A percentile compares a stretch with the other conserved stretches of the same genome.
phyloP scores from a whole-genome alignment of 1,140 invertebrate species.

The Heliothis virescens region DNA sequence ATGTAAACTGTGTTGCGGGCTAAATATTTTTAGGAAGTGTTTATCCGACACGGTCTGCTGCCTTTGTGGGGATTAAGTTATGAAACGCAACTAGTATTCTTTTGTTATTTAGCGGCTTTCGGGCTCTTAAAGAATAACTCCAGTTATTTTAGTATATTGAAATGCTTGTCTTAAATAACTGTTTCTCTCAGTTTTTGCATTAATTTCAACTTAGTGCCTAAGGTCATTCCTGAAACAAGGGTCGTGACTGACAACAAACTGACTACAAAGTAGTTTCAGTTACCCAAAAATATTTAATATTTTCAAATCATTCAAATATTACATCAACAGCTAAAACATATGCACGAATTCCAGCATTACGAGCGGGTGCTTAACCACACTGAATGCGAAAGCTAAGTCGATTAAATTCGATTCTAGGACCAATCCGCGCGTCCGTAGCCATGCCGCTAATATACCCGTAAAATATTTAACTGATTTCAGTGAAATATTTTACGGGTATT shows the following conservation, averaged over 20 bases:
- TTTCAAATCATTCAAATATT: conserved; percentile 7
- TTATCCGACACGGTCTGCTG: background rate
- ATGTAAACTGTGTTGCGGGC: background rate
- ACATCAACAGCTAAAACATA: conserved; percentile 31
- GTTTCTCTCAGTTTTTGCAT: no score
- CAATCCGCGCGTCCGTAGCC: conserved; percentile 23
- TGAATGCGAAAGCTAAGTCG: conserved; percentile 40
- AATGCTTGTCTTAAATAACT: no score
- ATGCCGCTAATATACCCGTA: conserved; percentile 27
- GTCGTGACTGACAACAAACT: no score
- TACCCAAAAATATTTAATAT: background rate
- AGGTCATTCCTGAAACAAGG: no score
- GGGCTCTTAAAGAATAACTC: no score
- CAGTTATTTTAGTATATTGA: no score
- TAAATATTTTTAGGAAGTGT: conserved; percentile 3
- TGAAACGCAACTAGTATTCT: background rate
- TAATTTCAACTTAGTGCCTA: no score
- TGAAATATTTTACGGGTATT: no score
- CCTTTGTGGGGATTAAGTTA: conserved; percentile 1
- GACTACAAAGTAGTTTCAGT: no score
- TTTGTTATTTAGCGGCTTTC: no score
- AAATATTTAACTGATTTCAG: conserved; percentile 39
- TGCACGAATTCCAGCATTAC: conserved; percentile 30
- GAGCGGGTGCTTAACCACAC: conserved; percentile 11
- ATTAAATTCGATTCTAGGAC: conserved; percentile 48